phyloP scores from a whole-genome alignment of 2,888 invertebrate species.

The Branchipolynoe longqiensis region DNA sequence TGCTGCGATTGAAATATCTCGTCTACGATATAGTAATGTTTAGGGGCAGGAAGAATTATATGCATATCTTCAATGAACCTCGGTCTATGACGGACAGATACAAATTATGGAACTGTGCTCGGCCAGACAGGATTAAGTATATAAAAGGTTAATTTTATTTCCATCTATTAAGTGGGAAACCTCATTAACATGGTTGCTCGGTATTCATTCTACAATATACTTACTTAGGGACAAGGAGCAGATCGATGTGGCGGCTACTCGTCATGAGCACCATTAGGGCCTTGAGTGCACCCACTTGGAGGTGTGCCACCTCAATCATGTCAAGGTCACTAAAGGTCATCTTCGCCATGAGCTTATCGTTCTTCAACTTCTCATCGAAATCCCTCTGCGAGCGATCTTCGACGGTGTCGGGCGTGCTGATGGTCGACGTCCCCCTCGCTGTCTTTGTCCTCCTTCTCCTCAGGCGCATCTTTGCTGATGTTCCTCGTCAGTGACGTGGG shows the following conservation, averaged over 20 bases:
- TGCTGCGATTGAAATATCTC: no score
- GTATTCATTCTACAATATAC: no score
- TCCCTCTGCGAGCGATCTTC: conserved; percentile 48
- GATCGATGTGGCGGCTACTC: conserved; percentile 84
- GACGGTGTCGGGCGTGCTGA: conserved; percentile 44
- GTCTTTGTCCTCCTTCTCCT: conserved; percentile 52
- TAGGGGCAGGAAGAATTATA: no score
- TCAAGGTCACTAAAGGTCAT: conserved; percentile 80
- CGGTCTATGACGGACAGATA: no score
- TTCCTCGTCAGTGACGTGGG: conserved; percentile 4
- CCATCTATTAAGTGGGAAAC: no score
- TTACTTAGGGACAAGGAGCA: conserved; percentile 83
- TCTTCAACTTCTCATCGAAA: conserved; percentile 44
- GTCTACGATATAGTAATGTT: no score
- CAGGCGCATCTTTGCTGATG: background rate
- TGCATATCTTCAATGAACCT: no score
- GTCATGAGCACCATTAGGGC: conserved; percentile 84
- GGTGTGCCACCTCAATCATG: conserved; percentile 83
- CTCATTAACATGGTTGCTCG: no score
- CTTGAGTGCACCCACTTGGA: conserved; percentile 85
- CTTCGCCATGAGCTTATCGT: background rate
- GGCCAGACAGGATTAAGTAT: no score
- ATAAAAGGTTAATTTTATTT: no score
- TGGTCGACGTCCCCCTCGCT: conserved; percentile 44
- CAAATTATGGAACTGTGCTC: no score